Conservation (phyloP, 92 coral and sea anemone genomes). For the Epizoanthus fatuus region DNA sequence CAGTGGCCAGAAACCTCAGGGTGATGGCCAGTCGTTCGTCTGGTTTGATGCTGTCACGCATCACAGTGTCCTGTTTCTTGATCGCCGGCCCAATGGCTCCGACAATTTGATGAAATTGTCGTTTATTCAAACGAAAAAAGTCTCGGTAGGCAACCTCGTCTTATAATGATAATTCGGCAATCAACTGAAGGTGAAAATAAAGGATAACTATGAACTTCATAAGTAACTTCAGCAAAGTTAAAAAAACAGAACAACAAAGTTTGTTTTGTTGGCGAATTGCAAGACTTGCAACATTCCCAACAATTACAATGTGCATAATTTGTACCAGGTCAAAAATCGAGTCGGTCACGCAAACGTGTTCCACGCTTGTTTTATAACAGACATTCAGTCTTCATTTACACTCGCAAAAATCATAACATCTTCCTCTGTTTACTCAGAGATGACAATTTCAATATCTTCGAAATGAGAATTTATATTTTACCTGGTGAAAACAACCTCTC, state of each 20-base stretch:
- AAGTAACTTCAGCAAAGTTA: no score
- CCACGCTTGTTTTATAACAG: no score
- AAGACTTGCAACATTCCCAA: no score
- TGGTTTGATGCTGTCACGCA: conserved; percentile 51
- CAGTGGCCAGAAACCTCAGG: conserved; percentile 31
- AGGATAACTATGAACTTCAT: not conserved
- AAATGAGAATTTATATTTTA: conserved; percentile 18
- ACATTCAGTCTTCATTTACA: conserved; percentile 6
- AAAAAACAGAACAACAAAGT: no score
- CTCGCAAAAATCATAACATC: not conserved
- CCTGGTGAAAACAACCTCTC: conserved; percentile 60
- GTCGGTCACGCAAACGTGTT: no score
- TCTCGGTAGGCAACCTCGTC: conserved; percentile 31
- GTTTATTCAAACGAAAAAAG: conserved; percentile 32
- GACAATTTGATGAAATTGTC: conserved; percentile 27
- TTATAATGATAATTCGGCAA: conserved; percentile 35
- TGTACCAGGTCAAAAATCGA: no score
- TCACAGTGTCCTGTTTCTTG: conserved; percentile 51
- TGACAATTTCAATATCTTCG: not conserved
- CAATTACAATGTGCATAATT: no score
- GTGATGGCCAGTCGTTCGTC: conserved; percentile 31
- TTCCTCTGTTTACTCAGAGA: not conserved
- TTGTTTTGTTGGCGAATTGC: not conserved
- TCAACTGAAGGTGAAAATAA: conserved; percentile 34
- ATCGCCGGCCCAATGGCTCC: conserved; percentile 6